phyloP scores from a whole-genome alignment of 2,113 vertebrate genomes.

The Alosa alosa region DNA sequence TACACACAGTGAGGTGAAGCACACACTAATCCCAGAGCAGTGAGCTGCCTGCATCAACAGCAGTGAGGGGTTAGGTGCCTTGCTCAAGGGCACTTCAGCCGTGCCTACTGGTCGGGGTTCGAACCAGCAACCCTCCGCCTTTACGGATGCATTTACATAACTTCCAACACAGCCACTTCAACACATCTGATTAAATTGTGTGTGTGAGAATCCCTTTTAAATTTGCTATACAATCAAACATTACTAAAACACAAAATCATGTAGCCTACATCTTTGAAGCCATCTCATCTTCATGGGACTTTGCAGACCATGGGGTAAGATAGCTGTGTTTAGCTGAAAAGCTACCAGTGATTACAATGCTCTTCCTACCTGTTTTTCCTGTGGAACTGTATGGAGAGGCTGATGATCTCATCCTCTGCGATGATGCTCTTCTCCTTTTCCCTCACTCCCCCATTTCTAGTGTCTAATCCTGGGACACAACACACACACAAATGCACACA shows the following conservation, averaged over 20 bases:
- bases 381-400: slow-evolving; percentile 91
- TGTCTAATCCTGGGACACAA: not conserved
- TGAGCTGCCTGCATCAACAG: no score
- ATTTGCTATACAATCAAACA: not conserved
- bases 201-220: no score
- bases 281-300: not conserved
- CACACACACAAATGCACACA: not conserved
- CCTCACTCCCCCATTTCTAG: slow-evolving; percentile 61
- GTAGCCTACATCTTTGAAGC: no score
- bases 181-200: not conserved
- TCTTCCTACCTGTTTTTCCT: slow-evolving; percentile 79
- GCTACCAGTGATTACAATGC: not conserved
- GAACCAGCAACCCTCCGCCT: no score
- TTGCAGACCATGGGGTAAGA: not conserved
- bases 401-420: slow-evolving; percentile 87
- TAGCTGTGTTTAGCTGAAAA: not conserved
- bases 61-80: no score
- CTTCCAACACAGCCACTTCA: not conserved
- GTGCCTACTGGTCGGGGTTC: no score
- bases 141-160: not conserved
- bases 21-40: no score
- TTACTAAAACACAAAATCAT: no score
- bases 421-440: slow-evolving; percentile 80
- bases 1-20: no score
- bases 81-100: no score